These are phyloP conservation scores for Pseudomyrmex dendroicus DNA, from an alignment of 1,140 invertebrate species.

Conservation along the genomic window DNA sequence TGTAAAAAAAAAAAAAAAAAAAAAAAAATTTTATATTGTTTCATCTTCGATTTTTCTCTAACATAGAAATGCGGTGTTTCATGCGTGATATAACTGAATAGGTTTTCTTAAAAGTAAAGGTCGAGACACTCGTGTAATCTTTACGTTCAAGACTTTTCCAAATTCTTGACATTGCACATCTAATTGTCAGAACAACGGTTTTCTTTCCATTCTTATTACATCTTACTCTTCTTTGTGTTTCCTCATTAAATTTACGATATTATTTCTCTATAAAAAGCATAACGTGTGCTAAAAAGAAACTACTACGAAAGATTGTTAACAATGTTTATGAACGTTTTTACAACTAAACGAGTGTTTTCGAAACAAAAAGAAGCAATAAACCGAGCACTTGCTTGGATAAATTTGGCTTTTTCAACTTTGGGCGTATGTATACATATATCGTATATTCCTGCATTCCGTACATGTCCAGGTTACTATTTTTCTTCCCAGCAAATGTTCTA, in stretches of 20 bases:
- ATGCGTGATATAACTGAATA: not conserved
- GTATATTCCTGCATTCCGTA: not conserved
- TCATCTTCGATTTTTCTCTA: too few relatives aligned
- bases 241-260: not conserved
- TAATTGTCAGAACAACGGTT: too few relatives aligned
- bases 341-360: not conserved
- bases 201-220: not conserved
- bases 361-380: not conserved
- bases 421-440: too few relatives aligned
- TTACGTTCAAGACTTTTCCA: not conserved
- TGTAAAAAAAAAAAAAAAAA: too few relatives aligned
- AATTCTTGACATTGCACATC: not conserved
- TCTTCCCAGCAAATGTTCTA: constrained; percentile 61
- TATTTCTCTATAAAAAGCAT: too few relatives aligned
- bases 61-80: too few relatives aligned
- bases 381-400: constrained; percentile 13
- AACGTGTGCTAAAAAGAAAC: not conserved
- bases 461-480: not conserved
- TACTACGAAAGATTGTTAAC: not conserved
- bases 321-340: constrained; percentile 14
- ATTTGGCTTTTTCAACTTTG: constrained; percentile 11
- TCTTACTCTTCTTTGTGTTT: not conserved
- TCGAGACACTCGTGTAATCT: too few relatives aligned
- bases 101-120: too few relatives aligned
- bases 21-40: too few relatives aligned